These are phyloP conservation scores for Squalus acanthias DNA, from an alignment of 2,797 vertebrate genomes.

Conservation along the genomic window DNA sequence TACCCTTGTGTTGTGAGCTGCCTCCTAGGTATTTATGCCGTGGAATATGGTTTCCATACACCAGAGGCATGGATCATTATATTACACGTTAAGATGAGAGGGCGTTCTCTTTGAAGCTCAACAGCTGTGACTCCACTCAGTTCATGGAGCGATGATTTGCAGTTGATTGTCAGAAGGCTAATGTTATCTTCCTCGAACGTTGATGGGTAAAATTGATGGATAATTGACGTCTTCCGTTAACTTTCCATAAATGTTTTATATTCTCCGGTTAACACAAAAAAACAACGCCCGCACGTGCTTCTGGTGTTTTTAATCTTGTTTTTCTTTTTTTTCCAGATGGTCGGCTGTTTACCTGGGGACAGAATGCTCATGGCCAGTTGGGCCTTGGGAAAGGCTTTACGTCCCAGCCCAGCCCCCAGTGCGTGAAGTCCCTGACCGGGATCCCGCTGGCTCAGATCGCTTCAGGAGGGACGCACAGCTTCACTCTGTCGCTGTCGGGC, in stretches of 20 bases:
- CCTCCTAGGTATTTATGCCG: no score
- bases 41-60: no score
- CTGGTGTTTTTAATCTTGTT: neutral
- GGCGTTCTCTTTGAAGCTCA: neutral
- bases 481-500: constrained; percentile 77
- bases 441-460: constrained; percentile 79
- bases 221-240: neutral
- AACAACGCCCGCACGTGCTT: no score
- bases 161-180: neutral
- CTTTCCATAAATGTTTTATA: neutral
- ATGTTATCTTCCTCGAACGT: neutral
- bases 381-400: constrained; percentile 73
- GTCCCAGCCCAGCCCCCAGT: constrained; percentile 65
- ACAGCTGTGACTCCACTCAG: neutral
- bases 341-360: constrained; percentile 79
- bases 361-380: constrained; percentile 74
- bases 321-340: constrained; percentile 57
- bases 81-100: neutral
- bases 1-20: no score
- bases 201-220: neutral
- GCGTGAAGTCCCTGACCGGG: constrained; percentile 73
- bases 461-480: constrained; percentile 82
- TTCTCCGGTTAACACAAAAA: neutral
- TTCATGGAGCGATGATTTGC: neutral
- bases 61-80: neutral